These are phyloP conservation scores for cattle (Bos taurus) DNA, from an alignment of 2,113 vertebrate genomes.

Conservation along the genomic window DNA sequence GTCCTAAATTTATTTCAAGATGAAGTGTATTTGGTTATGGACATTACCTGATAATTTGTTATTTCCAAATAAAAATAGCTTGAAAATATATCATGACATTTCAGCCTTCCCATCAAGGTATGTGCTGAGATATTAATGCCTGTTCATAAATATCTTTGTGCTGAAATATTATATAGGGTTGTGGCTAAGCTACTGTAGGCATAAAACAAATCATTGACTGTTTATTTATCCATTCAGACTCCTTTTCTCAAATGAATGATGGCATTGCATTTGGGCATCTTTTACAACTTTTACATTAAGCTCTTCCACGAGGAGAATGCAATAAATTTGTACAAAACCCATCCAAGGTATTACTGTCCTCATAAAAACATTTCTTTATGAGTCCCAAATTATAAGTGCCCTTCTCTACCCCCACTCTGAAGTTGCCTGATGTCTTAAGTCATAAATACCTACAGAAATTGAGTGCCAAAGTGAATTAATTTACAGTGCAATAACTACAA, in stretches of 20 bases:
- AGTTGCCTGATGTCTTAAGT: neutral
- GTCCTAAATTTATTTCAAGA: neutral
- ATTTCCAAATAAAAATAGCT: neutral
- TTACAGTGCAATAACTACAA: neutral
- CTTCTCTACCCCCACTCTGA: neutral
- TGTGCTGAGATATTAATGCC: neutral
- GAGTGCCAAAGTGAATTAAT: neutral
- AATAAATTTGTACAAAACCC: constrained; percentile 41
- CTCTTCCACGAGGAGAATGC: neutral
- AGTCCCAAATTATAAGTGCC: neutral
- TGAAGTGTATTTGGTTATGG: neutral
- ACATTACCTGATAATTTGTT: neutral
- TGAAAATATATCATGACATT: neutral
- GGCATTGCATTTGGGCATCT: neutral
- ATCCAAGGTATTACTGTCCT: constrained; percentile 15
- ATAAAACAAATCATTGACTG: constrained; percentile 49
- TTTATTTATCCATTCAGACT: constrained; percentile 45
- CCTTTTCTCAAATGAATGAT: constrained; percentile 33
- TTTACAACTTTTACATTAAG: constrained; percentile 45
- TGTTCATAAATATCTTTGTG: constrained; percentile 31
- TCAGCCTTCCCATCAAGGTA: neutral
- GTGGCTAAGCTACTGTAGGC: neutral
- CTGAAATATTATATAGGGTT: constrained; percentile 31
- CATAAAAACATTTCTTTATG: constrained; percentile 41
- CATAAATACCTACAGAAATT: neutral